Conservation (phyloP, 2,888 invertebrate species). For the Pachycephus smyrnensis region DNA sequence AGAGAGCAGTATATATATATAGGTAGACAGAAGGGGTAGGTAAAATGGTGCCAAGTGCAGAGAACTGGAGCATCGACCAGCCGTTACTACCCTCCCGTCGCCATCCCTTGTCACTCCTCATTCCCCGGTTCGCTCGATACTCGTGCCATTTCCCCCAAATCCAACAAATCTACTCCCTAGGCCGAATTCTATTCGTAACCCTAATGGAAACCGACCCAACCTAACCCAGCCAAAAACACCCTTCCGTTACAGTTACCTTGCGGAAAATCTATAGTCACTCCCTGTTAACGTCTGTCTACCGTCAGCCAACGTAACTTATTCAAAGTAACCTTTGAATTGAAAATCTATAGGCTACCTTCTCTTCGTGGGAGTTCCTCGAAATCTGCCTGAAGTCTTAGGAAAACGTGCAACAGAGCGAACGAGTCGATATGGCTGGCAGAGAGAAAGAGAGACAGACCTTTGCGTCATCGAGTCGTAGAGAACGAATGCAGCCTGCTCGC, state of each 20-base stretch:
- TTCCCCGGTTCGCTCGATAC: slow-evolving; percentile 30
- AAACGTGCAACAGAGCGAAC: background rate
- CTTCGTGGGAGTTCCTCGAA: background rate
- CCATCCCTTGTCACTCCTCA: background rate
- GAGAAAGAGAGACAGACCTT: background rate
- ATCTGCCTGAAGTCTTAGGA: background rate
- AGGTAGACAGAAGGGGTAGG: slow-evolving; percentile 28
- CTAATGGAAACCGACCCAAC: background rate
- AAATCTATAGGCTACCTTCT: background rate
- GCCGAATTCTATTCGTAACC: background rate
- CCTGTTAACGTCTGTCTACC: background rate
- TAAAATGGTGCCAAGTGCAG: slow-evolving; percentile 59
- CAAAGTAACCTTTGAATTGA: background rate
- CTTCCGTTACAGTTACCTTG: background rate
- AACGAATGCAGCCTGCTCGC: slow-evolving; percentile 7
- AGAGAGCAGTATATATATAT: slow-evolving; percentile 18
- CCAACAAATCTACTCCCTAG: slow-evolving; percentile 1
- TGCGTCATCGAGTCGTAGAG: slow-evolving; percentile 5
- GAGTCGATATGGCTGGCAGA: background rate
- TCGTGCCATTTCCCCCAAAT: slow-evolving; percentile 34
- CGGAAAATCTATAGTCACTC: background rate
- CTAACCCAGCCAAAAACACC: background rate
- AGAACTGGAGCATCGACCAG: slow-evolving; percentile 58
- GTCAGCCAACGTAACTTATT: background rate
- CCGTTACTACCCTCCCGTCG: slow-evolving; percentile 27